phyloP scores from a whole-genome alignment of 2,113 vertebrate genomes.

The Myiopsitta monachus region DNA sequence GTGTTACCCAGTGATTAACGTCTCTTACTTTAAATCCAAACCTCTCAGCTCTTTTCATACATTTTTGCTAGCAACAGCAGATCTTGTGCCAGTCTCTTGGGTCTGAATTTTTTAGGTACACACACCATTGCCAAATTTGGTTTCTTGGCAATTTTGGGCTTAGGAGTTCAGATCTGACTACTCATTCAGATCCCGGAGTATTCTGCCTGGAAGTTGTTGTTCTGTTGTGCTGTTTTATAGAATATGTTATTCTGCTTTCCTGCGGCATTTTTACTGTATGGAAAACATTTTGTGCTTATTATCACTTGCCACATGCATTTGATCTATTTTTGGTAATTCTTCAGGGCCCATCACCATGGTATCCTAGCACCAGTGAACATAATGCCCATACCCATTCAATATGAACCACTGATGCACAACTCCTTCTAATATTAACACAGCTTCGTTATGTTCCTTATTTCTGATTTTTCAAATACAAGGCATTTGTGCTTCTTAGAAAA shows the following conservation, averaged over 20 bases:
- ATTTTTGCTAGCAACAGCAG: slow-evolving; percentile 59
- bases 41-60: slow-evolving; percentile 37
- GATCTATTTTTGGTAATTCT: slow-evolving; percentile 69
- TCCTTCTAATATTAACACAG: slow-evolving; percentile 48
- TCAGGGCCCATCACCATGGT: slow-evolving; percentile 68
- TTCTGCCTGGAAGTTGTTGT: slow-evolving; percentile 12
- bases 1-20: slow-evolving; percentile 64
- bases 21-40: slow-evolving; percentile 51
- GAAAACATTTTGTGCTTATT: slow-evolving; percentile 69
- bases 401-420: slow-evolving; percentile 8
- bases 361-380: slow-evolving; percentile 57
- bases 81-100: slow-evolving; percentile 35
- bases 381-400: slow-evolving; percentile 49
- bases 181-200: not conserved
- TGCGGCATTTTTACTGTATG: slow-evolving; percentile 53
- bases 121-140: slow-evolving; percentile 30
- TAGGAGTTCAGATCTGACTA: slow-evolving; percentile 22
- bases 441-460: slow-evolving; percentile 12
- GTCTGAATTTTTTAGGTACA: slow-evolving; percentile 46
- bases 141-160: slow-evolving; percentile 38
- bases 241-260: slow-evolving; percentile 40
- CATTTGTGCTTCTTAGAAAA: not conserved
- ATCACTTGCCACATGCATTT: slow-evolving; percentile 68
- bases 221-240: slow-evolving; percentile 39
- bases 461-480: not conserved